Percentiles rank a stretch among this genome's conserved stretches.
phyloP scores from a whole-genome alignment of 2,797 vertebrate species.

The Coregonus sp. region DNA sequence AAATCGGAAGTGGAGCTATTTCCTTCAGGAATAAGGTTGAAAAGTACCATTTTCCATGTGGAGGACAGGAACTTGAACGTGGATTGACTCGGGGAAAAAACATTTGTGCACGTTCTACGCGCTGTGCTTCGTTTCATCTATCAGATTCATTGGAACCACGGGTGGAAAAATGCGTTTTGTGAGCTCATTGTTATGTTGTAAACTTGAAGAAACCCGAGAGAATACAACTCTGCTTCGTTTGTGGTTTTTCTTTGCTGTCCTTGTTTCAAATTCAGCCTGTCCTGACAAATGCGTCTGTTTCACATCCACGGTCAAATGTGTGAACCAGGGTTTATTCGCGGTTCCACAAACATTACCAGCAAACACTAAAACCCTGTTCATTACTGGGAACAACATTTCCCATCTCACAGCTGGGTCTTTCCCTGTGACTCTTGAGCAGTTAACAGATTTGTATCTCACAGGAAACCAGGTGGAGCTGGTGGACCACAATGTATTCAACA shows the following conservation, averaged over 20 bases:
- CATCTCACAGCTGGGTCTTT: conserved; percentile 77
- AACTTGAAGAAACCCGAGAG: conserved; percentile 37
- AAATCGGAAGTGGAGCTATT: conserved; percentile 36
- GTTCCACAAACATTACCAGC: conserved; percentile 81
- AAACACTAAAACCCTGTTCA: conserved; percentile 79
- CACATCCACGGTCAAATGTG: conserved; percentile 83
- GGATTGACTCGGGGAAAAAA: conserved; percentile 15
- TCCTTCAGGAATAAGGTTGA: conserved; percentile 34
- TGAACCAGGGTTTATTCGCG: conserved; percentile 76
- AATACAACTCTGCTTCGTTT: conserved; percentile 47
- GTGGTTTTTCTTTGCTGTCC: conserved; percentile 54
- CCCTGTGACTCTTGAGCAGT: conserved; percentile 68
- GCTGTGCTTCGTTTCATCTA: conserved; percentile 22
- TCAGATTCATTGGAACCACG: conserved; percentile 28
- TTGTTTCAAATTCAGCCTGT: conserved; percentile 69
- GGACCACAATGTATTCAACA: conserved; percentile 74
- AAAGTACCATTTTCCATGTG: conserved; percentile 49
- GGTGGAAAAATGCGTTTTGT: conserved; percentile 58
- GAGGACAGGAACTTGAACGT: conserved; percentile 27
- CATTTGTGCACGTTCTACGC: conserved; percentile 26
- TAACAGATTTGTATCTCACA: conserved; percentile 83
- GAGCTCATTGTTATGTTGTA: conserved; percentile 37
- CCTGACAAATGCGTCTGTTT: conserved; percentile 81
- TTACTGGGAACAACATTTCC: conserved; percentile 82
- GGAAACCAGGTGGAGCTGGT: conserved; percentile 79